phyloP scores from a whole-genome alignment of 2,888 invertebrate genomes.

The Lamproptera curius region DNA sequence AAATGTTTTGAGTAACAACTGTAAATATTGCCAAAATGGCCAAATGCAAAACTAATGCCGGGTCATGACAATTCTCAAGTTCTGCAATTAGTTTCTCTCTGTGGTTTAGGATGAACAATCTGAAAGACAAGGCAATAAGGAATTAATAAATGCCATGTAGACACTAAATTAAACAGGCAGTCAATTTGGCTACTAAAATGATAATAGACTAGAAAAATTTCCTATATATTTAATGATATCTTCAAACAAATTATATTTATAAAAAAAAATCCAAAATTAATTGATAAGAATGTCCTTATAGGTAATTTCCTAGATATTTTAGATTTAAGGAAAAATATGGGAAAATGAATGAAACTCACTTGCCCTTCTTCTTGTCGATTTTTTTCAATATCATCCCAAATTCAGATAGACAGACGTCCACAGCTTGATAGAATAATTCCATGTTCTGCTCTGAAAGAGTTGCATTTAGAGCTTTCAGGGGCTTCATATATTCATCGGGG shows the following conservation, averaged over 20 bases:
- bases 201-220: too few species aligned
- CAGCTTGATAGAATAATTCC: slow-evolving; percentile 87
- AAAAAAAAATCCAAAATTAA: too few species aligned
- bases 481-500: slow-evolving; percentile 82
- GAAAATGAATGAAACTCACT: slow-evolving; percentile 49
- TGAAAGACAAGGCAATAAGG: slow-evolving; percentile 47
- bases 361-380: slow-evolving; percentile 92
- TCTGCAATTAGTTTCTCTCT: slow-evolving; percentile 89
- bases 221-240: too few species aligned
- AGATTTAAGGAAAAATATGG: neutral
- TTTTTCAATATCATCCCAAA: slow-evolving; percentile 91
- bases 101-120: slow-evolving; percentile 86
- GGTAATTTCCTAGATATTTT: too few species aligned
- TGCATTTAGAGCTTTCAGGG: slow-evolving; percentile 83
- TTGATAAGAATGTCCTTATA: too few species aligned
- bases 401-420: slow-evolving; percentile 83
- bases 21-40: slow-evolving; percentile 89
- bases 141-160: too few species aligned
- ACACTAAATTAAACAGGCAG: too few species aligned
- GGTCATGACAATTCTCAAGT: slow-evolving; percentile 84
- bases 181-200: too few species aligned
- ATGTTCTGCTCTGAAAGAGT: slow-evolving; percentile 82
- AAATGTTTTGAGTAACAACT: slow-evolving; percentile 86
- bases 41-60: slow-evolving; percentile 88
- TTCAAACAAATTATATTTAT: too few species aligned